These are phyloP conservation scores for Crocodylus rhombifer DNA, from an alignment of 2,797 vertebrate species.

Conservation along the genomic window DNA sequence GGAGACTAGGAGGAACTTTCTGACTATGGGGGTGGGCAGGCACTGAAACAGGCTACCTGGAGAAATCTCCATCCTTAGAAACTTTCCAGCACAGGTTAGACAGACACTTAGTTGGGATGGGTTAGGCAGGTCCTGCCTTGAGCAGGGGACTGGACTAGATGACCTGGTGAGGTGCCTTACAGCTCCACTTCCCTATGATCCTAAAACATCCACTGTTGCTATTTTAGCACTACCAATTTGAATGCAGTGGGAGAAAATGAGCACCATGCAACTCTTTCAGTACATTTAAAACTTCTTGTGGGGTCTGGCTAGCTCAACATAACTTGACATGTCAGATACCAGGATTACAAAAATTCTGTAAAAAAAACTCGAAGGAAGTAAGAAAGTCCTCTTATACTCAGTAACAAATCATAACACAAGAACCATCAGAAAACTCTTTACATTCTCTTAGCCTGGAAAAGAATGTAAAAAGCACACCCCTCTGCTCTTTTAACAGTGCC, in stretches of 20 bases:
- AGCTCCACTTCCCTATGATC: too few relatives aligned
- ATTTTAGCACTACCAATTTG: neutral
- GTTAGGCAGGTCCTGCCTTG: too few relatives aligned
- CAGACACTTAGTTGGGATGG: too few relatives aligned
- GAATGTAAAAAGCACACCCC: neutral
- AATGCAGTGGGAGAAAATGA: neutral
- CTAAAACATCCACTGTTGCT: neutral
- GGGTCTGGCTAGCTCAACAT: neutral
- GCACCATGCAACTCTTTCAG: neutral
- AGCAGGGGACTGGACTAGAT: too few relatives aligned
- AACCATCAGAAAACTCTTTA: neutral
- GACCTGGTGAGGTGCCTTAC: too few relatives aligned
- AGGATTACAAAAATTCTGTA: fast-evolving
- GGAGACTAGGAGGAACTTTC: too few relatives aligned
- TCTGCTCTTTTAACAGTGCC: neutral
- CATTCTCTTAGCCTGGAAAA: fast-evolving
- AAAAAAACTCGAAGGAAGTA: neutral
- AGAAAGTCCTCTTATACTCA: neutral
- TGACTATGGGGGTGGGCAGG: too few relatives aligned
- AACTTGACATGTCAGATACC: neutral
- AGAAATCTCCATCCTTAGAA: too few relatives aligned
- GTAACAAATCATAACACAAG: neutral
- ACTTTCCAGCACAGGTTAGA: too few relatives aligned
- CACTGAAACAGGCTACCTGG: too few relatives aligned
- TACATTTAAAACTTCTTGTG: neutral